Percentiles rank a stretch among this genome's conserved stretches.
phyloP scores from a whole-genome alignment of 2,888 invertebrate species.

The Coelinius sp. region DNA sequence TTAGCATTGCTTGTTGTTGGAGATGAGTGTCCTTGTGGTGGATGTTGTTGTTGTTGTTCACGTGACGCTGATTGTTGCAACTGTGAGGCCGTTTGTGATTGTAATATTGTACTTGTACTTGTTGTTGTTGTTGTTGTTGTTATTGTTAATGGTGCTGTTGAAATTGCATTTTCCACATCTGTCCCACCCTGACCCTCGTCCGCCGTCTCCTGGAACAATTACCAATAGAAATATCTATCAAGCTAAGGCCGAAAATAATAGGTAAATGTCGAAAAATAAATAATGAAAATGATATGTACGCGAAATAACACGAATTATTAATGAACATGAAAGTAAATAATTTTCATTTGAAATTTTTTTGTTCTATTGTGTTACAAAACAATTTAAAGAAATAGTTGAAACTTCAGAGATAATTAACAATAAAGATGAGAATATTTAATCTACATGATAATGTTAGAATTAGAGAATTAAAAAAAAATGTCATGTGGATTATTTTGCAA shows the following conservation, averaged over 20 bases:
- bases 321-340: background rate
- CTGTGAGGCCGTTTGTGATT: conserved; percentile 45
- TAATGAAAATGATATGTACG: conserved; percentile 26
- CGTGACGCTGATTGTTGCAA: conserved; percentile 71
- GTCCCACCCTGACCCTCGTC: conserved; percentile 81
- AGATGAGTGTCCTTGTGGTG: conserved; percentile 67
- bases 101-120: conserved; percentile 49
- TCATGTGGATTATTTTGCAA: no score
- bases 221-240: conserved; percentile 66
- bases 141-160: conserved; percentile 56
- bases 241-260: conserved; percentile 55
- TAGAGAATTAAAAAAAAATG: no score
- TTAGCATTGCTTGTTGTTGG: conserved; percentile 70
- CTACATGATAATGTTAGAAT: no score
- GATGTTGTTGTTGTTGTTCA: conserved; percentile 65
- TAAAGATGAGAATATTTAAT: no score
- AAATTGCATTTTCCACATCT: conserved; percentile 66
- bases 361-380: background rate
- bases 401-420: no score
- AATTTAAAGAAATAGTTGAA: no score
- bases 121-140: conserved; percentile 44
- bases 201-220: conserved; percentile 80
- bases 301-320: background rate
- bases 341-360: background rate
- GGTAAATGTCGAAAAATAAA: conserved; percentile 34